Percentiles rank a stretch among this genome's conserved stretches.
Evolutionary conservation across 2,113 vertebrate species (phyloP).

Genomic region (Merops nubicus): DNA sequence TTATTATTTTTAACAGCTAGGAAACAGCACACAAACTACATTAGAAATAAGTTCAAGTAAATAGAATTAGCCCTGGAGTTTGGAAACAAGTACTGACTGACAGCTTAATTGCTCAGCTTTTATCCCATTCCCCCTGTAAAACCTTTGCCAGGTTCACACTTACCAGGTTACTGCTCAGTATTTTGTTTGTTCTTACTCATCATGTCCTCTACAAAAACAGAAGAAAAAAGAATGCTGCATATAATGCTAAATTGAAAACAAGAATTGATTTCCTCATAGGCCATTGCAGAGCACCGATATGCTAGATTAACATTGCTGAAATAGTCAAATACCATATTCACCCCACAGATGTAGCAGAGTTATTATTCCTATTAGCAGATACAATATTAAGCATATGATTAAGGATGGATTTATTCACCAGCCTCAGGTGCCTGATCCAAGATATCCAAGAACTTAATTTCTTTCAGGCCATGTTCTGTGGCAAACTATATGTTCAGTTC

Average conservation of each 20-base stretch:
- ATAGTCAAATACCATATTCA: not conserved
- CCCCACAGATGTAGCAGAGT: not conserved
- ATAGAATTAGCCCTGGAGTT: not conserved
- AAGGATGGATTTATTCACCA: not conserved
- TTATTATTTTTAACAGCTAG: conserved; percentile 33
- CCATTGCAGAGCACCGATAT: not conserved
- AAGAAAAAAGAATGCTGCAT: not conserved
- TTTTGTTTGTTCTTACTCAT: not conserved
- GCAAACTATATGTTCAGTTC: not conserved
- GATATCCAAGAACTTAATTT: not conserved
- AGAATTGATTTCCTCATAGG: not conserved
- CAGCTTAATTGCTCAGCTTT: not conserved
- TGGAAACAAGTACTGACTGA: not conserved
- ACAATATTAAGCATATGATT: not conserved
- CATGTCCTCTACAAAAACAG: not conserved
- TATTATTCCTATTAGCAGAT: not conserved
- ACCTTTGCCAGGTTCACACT: not conserved
- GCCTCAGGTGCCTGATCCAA: not conserved
- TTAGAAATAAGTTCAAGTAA: not conserved
- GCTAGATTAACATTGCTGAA: not conserved
- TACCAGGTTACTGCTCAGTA: not conserved
- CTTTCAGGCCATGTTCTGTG: not conserved
- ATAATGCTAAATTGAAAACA: not conserved
- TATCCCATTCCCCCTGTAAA: accelerated
- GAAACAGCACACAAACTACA: not conserved